Conservation (phyloP, 2,888 invertebrate genomes). For the Loripinus fragilis region DNA sequence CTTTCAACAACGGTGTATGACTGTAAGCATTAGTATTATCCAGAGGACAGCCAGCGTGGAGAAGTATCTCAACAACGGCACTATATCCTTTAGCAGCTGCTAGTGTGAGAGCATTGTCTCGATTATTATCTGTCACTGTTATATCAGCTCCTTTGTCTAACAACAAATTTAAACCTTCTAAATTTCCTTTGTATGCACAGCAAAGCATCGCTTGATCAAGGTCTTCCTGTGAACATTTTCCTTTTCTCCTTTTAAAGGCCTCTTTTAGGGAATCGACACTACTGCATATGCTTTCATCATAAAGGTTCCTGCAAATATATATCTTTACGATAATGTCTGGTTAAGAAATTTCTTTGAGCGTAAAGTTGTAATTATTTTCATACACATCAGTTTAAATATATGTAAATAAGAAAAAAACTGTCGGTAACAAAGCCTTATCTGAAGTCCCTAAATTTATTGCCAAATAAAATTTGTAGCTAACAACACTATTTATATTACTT, state of each 20-base stretch:
- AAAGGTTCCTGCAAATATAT: neutral
- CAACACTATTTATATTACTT: no score
- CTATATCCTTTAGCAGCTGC: conserved; percentile 42
- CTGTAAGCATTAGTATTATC: conserved; percentile 39
- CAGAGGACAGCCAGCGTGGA: conserved; percentile 32
- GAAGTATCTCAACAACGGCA: conserved; percentile 26
- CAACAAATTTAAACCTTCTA: conserved; percentile 40
- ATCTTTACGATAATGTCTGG: conserved; percentile 47
- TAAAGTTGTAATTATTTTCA: no score
- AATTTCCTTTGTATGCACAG: conserved; percentile 44
- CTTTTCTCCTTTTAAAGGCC: neutral
- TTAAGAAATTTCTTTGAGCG: conserved; percentile 31
- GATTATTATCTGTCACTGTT: conserved; percentile 37
- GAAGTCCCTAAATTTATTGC: no score
- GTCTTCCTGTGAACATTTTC: conserved; percentile 30
- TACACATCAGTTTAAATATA: no score
- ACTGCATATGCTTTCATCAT: neutral
- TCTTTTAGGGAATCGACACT: neutral
- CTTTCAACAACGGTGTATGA: neutral
- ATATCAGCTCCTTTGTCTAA: conserved; percentile 36
- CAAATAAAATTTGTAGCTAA: no score
- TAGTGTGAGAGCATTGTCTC: conserved; percentile 43
- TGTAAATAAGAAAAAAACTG: no score
- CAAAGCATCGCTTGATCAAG: conserved; percentile 43
- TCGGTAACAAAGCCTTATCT: no score